Percentiles rank a stretch among this genome's conserved stretches.
Evolutionary conservation across 1,140 invertebrate species (phyloP).

Genomic region (Myzus persicae): DNA sequence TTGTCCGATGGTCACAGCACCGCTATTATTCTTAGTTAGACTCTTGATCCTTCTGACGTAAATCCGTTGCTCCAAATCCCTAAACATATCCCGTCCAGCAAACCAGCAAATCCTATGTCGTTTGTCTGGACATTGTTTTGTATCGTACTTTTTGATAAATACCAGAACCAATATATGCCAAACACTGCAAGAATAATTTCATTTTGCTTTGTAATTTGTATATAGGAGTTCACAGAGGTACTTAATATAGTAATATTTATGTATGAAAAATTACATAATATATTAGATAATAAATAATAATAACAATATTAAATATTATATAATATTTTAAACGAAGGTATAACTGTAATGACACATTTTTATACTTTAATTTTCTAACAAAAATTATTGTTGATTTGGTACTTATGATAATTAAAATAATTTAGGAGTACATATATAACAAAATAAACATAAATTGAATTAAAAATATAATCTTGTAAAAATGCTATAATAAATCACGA

Average conservation of each 20-base stretch:
- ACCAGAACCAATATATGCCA: neutral
- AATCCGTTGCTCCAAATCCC: conserved; percentile 41
- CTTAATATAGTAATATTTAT: neutral
- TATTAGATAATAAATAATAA: neutral
- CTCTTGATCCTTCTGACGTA: conserved; percentile 44
- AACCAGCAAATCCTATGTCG: conserved; percentile 49
- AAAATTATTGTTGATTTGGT: neutral
- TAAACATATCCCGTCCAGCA: conserved; percentile 31
- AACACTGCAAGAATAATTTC: neutral
- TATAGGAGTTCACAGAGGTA: neutral
- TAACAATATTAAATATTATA: neutral
- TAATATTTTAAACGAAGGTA: neutral
- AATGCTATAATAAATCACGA: neutral
- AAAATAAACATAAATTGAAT: no score
- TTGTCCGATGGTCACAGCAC: conserved; percentile 24
- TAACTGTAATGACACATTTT: neutral
- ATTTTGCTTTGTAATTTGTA: neutral
- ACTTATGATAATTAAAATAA: neutral
- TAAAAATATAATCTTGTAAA: neutral
- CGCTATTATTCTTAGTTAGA: conserved; percentile 48
- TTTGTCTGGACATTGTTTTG: conserved; percentile 50
- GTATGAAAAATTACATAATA: neutral
- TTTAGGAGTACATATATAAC: neutral
- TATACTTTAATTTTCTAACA: neutral
- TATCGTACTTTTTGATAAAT: neutral